phyloP scores from a whole-genome alignment of 2,797 vertebrate species.

The Pangasius mekongensis region DNA sequence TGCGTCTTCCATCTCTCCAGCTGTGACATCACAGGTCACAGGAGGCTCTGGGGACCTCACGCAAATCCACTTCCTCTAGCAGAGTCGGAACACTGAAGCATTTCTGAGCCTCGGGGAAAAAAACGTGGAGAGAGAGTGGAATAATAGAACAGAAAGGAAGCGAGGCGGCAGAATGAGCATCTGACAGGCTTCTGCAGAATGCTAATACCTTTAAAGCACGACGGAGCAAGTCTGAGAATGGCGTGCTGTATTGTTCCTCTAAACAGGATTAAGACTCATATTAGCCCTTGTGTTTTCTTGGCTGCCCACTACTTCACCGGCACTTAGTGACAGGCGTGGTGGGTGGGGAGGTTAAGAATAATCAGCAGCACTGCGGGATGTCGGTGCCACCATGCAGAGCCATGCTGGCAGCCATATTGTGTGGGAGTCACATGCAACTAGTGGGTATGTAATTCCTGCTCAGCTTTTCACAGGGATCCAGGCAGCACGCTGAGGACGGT shows the following conservation, averaged over 20 bases:
- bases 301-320: slow-evolving; percentile 38
- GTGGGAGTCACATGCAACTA: slow-evolving; percentile 41
- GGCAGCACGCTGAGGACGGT: slow-evolving; percentile 44
- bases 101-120: slow-evolving; percentile 12
- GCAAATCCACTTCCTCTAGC: slow-evolving; percentile 47
- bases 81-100: slow-evolving; percentile 33
- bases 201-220: slow-evolving; percentile 42
- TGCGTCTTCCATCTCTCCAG: slow-evolving; percentile 27
- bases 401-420: slow-evolving; percentile 52
- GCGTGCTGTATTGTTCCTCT: slow-evolving; percentile 41
- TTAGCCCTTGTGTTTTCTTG: slow-evolving; percentile 33
- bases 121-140: slow-evolving; percentile 4
- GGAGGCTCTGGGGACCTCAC: slow-evolving; percentile 47
- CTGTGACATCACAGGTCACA: slow-evolving; percentile 51
- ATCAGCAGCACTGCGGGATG: slow-evolving; percentile 57
- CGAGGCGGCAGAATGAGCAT: slow-evolving; percentile 25
- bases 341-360: slow-evolving; percentile 54
- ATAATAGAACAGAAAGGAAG: slow-evolving; percentile 33
- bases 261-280: slow-evolving; percentile 53
- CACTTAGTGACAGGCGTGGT: slow-evolving; percentile 37
- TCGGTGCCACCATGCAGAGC: slow-evolving; percentile 46
- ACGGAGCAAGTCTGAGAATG: slow-evolving; percentile 30
- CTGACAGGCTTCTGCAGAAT: slow-evolving; percentile 33
- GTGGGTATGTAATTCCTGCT: slow-evolving; percentile 31
- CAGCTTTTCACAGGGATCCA: slow-evolving; percentile 29